Evolutionary conservation across 2,888 invertebrate genomes (phyloP).

Genomic region (Cantharis nigra): DNA sequence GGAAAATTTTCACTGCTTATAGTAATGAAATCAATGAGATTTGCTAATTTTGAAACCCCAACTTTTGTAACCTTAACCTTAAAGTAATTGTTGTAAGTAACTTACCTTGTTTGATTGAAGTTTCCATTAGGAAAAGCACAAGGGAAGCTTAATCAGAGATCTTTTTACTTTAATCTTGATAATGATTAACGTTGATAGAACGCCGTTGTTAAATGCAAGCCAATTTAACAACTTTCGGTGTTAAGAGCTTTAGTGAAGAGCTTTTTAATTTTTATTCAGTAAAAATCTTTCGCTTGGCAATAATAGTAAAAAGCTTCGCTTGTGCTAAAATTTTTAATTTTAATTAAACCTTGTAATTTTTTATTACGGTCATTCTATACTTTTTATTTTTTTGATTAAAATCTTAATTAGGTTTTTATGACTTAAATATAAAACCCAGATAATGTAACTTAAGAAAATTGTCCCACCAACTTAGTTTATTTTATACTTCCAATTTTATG

Average conservation of each 20-base stretch:
- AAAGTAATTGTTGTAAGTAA: neutral
- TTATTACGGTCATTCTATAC: neutral
- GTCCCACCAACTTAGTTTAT: neutral
- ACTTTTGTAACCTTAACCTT: neutral
- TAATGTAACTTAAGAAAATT: neutral
- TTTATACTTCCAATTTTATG: neutral
- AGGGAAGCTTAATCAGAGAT: constrained; percentile 8
- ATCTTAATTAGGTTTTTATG: neutral
- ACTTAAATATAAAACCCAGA: neutral
- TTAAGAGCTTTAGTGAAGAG: constrained; percentile 2
- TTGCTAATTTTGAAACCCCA: neutral
- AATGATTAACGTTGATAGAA: constrained; percentile 7
- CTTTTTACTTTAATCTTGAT: constrained; percentile 8
- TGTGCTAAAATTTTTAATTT: neutral
- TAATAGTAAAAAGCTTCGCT: neutral
- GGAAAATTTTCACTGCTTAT: neutral
- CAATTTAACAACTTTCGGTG: constrained; percentile 5
- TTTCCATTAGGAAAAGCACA: constrained; percentile 1
- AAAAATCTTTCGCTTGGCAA: neutral
- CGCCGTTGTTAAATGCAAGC: constrained; percentile 5
- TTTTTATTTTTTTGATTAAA: neutral
- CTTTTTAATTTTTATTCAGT: neutral
- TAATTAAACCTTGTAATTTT: neutral
- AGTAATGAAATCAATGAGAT: neutral
- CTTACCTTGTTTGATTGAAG: neutral